A percentile compares a stretch with the other conserved stretches of the same genome.
Conservation (phyloP, 1,140 invertebrate species). For the Chrysomallon squamiferum region DNA sequence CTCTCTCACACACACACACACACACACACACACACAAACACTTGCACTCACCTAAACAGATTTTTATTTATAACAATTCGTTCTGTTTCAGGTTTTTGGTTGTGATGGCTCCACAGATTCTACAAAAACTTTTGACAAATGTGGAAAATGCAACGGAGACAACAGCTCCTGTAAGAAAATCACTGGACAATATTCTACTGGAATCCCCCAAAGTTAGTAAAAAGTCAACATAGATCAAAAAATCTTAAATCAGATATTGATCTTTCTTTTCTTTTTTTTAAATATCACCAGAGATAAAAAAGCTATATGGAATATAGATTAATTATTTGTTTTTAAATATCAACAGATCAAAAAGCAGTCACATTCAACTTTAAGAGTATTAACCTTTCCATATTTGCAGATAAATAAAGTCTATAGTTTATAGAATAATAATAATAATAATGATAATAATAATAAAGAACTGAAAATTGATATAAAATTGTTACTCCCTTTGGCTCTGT, state of each 20-base stretch:
- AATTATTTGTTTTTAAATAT: too few species aligned
- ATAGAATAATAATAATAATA: neutral
- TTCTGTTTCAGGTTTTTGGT: conserved; percentile 63
- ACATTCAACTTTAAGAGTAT: too few species aligned
- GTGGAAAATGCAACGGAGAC: conserved; percentile 85
- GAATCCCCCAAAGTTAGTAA: conserved; percentile 27
- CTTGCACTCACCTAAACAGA: too few species aligned
- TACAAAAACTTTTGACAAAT: conserved; percentile 75
- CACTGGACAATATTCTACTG: conserved; percentile 26
- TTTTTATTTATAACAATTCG: too few species aligned
- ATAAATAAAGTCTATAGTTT: neutral
- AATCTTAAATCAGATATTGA: neutral
- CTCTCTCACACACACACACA: too few species aligned
- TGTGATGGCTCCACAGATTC: conserved; percentile 85
- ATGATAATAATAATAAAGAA: neutral
- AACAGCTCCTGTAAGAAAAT: conserved; percentile 75
- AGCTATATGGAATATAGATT: too few species aligned
- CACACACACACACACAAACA: too few species aligned
- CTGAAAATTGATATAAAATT: neutral
- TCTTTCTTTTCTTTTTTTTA: neutral
- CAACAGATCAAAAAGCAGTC: too few species aligned
- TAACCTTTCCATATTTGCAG: too few species aligned
- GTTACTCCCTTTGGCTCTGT: too few species aligned
- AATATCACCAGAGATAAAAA: too few species aligned
- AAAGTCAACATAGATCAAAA: too few species aligned